These are phyloP conservation scores for Echinometra lucunter DNA, from an alignment of 53 echinoderm and acorn worm species.

Conservation along the genomic window DNA sequence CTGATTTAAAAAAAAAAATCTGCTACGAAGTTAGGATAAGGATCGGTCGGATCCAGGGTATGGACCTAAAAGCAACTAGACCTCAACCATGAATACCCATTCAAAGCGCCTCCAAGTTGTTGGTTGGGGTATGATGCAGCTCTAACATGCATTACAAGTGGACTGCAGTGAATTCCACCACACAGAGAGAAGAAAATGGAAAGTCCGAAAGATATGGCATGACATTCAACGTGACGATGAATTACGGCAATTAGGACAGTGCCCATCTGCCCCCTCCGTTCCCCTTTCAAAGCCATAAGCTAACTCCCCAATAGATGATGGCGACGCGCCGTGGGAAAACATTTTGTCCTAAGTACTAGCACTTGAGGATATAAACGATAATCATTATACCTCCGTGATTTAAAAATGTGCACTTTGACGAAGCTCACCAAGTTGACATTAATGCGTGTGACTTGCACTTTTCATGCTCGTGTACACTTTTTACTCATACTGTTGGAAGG, in stretches of 20 bases:
- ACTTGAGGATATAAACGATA: constrained; percentile 34
- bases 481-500: background rate
- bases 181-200: background rate
- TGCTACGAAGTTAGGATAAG: background rate
- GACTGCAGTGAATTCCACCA: background rate
- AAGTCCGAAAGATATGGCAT: background rate
- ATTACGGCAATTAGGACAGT: no score
- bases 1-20: no score
- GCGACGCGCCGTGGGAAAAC: background rate
- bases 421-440: constrained; percentile 5
- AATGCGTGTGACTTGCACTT: constrained; percentile 54
- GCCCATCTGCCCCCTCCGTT: background rate
- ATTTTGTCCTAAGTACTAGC: background rate
- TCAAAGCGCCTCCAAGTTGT: background rate
- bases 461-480: background rate
- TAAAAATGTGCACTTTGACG: constrained; percentile 1
- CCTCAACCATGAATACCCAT: background rate
- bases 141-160: background rate
- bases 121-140: background rate
- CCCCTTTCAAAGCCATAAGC: background rate
- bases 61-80: background rate
- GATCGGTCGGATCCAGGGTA: background rate
- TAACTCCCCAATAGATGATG: background rate
- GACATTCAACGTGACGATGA: no score
- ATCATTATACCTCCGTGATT: constrained; percentile 32